Percentiles rank a stretch among this genome's conserved stretches.
Conservation (phyloP, 2,797 vertebrate species). For the Erpetoichthys calabaricus region DNA sequence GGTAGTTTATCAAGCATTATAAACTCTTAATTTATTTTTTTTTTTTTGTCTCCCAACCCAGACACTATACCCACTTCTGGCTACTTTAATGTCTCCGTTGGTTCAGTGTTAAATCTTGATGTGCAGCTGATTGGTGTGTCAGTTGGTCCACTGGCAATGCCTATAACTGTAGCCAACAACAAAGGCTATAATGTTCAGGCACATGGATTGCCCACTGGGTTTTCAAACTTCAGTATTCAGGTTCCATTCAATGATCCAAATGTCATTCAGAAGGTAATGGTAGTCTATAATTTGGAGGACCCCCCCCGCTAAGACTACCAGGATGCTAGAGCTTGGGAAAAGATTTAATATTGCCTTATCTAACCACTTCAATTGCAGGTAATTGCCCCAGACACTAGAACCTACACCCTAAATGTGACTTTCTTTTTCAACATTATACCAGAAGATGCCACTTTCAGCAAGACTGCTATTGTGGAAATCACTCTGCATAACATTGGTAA, state of each 20-base stretch:
- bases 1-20: not conserved
- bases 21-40: not conserved
- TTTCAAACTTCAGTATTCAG: constrained; percentile 29
- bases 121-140: constrained; percentile 49
- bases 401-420: constrained; percentile 33
- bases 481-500: constrained; percentile 39
- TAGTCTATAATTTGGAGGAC: not conserved
- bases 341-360: not conserved
- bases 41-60: constrained; percentile 18
- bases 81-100: constrained; percentile 37
- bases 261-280: constrained; percentile 37
- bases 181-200: constrained; percentile 39
- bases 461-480: constrained; percentile 18
- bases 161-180: constrained; percentile 30
- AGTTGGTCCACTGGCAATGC: constrained; percentile 32
- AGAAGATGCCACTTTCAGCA: constrained; percentile 33
- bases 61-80: constrained; percentile 28
- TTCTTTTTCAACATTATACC: constrained; percentile 44
- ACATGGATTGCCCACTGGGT: constrained; percentile 28
- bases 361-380: not conserved
- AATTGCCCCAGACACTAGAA: not conserved
- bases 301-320: too few relatives aligned
- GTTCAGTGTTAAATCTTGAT: constrained; percentile 38
- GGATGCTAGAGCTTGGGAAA: too few relatives aligned
- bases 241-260: constrained; percentile 39